Evolutionary conservation across 1,140 invertebrate genomes (phyloP).

Genomic region (Araneus ventricosus): DNA sequence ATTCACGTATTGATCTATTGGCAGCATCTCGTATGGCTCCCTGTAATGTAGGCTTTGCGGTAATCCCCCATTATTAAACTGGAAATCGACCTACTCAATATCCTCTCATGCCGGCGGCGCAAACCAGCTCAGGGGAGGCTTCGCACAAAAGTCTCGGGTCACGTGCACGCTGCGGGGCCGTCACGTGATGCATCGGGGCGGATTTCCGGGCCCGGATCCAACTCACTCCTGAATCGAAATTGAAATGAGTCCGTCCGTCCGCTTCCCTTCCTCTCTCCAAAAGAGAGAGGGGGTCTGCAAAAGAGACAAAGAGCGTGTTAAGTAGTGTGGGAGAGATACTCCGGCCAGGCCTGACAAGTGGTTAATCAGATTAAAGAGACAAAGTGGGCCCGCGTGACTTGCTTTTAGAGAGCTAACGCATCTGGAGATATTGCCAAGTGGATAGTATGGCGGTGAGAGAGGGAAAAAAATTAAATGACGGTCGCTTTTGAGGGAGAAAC

Average conservation of each 20-base stretch:
- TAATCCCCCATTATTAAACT: conserved; percentile 26
- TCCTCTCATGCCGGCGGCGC: conserved; percentile 17
- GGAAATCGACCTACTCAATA: conserved; percentile 33
- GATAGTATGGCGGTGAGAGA: neutral
- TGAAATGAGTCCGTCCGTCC: neutral
- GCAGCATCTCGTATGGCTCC: neutral
- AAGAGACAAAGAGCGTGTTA: conserved; percentile 19
- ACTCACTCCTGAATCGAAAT: conserved; percentile 4
- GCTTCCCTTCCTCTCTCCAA: neutral
- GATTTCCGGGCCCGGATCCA: conserved; percentile 21
- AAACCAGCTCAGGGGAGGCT: neutral
- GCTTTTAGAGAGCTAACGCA: neutral
- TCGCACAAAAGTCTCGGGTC: neutral
- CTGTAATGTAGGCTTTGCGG: conserved; percentile 3
- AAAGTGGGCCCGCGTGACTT: conserved; percentile 19
- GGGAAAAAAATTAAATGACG: neutral
- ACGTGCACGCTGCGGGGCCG: neutral
- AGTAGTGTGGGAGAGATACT: conserved; percentile 19
- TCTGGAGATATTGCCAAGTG: neutral
- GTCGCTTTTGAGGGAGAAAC: neutral
- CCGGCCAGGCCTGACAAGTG: neutral
- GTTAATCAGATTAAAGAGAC: conserved; percentile 14
- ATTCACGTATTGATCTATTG: neutral
- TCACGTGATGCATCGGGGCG: neutral
- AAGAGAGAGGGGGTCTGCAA: neutral